A percentile compares a stretch with the other conserved stretches of the same genome.
Conservation (phyloP, 1,140 invertebrate genomes). For the Periplaneta americana region DNA sequence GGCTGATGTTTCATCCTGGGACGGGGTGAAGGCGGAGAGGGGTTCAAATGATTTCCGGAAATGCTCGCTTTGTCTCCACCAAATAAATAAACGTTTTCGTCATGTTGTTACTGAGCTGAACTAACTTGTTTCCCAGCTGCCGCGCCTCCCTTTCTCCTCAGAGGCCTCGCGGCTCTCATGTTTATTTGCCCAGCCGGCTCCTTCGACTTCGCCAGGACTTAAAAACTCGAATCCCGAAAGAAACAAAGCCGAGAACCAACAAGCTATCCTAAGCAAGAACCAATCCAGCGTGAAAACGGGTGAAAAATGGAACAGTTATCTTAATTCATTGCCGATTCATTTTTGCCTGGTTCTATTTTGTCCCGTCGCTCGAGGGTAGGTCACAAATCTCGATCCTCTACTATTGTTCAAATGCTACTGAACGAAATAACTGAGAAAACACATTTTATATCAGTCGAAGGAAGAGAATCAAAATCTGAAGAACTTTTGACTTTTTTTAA, state of each 20-base stretch:
- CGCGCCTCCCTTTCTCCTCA: background rate
- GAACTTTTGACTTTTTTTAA: background rate
- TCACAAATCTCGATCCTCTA: background rate
- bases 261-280: background rate
- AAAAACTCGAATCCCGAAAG: background rate
- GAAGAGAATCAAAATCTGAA: background rate
- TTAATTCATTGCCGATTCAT: background rate
- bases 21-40: background rate
- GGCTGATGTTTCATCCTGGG: background rate
- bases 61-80: background rate
- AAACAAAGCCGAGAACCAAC: background rate
- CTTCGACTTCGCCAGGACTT: background rate
- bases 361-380: background rate
- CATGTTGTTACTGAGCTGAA: too few relatives aligned
- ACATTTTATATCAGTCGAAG: background rate
- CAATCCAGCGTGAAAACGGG: background rate
- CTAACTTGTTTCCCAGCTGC: background rate
- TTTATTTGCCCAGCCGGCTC: background rate
- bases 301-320: background rate
- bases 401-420: background rate
- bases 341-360: background rate
- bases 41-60: background rate
- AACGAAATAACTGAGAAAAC: background rate
- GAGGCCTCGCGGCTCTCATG: background rate
- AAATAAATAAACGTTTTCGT: background rate